phyloP scores from a whole-genome alignment of 2,888 invertebrate species.

The Biston betularia region DNA sequence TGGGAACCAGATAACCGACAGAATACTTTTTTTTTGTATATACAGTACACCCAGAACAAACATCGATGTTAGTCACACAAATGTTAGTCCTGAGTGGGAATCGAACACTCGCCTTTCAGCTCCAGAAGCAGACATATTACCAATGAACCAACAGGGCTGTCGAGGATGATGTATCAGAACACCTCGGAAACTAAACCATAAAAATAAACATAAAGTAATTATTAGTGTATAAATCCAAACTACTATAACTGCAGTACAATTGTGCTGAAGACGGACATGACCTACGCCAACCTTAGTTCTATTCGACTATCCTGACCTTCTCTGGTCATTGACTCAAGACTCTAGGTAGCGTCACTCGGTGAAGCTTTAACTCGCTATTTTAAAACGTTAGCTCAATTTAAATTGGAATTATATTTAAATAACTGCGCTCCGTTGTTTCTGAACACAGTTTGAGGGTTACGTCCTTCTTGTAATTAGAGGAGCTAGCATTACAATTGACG shows the following conservation, averaged over 20 bases:
- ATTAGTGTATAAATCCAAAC: not conserved
- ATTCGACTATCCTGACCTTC: slow-evolving; percentile 42
- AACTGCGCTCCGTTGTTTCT: not conserved
- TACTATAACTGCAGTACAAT: not conserved
- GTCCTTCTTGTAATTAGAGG: too few species aligned
- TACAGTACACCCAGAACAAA: too few species aligned
- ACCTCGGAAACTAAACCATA: too few species aligned
- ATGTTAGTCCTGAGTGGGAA: too few species aligned
- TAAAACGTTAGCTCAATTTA: slow-evolving; percentile 9
- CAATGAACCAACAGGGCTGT: too few species aligned
- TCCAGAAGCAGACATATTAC: too few species aligned
- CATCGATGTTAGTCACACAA: too few species aligned
- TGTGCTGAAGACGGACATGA: slow-evolving; percentile 21
- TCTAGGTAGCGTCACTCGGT: slow-evolving; percentile 1
- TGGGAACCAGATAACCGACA: too few species aligned
- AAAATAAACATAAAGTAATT: not conserved
- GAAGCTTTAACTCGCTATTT: slow-evolving; percentile 6
- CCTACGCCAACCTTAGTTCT: slow-evolving; percentile 43
- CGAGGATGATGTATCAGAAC: too few species aligned
- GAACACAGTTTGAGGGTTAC: not conserved
- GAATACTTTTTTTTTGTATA: too few species aligned
- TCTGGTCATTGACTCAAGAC: slow-evolving; percentile 35
- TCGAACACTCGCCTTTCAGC: too few species aligned
- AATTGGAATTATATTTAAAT: not conserved
- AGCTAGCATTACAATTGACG: too few species aligned